phyloP scores from a whole-genome alignment of 2,113 vertebrate genomes.

The Rafetus swinhoei region DNA sequence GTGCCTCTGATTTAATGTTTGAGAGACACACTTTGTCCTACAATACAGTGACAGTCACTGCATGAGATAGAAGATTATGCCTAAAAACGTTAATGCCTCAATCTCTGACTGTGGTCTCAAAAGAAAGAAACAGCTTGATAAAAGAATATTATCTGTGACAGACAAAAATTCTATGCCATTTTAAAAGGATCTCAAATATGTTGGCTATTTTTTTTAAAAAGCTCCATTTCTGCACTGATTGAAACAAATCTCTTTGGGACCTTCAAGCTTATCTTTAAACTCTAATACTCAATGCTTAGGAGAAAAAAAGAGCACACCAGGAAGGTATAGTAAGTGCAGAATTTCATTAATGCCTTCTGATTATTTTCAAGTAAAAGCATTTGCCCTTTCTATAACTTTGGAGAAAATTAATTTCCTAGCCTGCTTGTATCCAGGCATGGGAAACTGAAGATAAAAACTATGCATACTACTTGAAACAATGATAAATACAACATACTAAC shows the following conservation, averaged over 20 bases:
- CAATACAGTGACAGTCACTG: not conserved
- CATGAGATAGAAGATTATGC: not conserved
- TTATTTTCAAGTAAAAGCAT: not conserved
- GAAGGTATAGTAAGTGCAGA: not conserved
- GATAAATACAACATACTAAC: not conserved
- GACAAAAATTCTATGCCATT: not conserved
- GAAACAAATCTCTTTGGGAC: not conserved
- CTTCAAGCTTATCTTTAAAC: not conserved
- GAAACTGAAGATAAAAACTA: not conserved
- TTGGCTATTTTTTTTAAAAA: not conserved
- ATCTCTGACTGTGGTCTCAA: not conserved
- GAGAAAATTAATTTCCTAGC: not conserved
- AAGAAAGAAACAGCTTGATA: not conserved
- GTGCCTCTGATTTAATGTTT: not conserved
- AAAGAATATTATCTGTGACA: not conserved
- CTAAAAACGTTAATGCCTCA: not conserved
- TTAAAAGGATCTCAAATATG: not conserved
- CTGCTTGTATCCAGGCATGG: not conserved
- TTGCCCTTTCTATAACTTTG: not conserved
- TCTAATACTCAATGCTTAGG: not conserved
- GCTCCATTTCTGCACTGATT: not conserved
- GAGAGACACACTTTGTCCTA: not conserved
- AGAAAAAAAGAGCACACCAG: not conserved
- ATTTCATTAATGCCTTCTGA: not conserved
- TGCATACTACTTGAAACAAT: not conserved